phyloP scores from a whole-genome alignment of 2,888 invertebrate species.

The Eilema griseolum region DNA sequence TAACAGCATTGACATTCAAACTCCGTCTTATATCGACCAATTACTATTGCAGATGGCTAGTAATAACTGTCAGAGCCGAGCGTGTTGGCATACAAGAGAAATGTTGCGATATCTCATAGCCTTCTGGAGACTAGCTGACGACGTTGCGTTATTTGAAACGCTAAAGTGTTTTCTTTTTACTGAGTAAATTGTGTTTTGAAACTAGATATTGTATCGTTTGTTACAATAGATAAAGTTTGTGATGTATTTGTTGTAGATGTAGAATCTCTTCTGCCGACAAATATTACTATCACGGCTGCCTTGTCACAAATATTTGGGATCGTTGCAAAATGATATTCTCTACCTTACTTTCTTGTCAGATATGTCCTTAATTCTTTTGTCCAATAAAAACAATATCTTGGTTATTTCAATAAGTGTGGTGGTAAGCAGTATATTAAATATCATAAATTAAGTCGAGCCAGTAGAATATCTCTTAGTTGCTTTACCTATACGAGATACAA shows the following conservation, averaged over 20 bases:
- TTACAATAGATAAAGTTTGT: background rate
- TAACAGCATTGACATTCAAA: constrained; percentile 10
- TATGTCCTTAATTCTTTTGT: no score
- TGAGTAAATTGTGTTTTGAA: constrained; percentile 24
- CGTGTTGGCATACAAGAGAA: constrained; percentile 32
- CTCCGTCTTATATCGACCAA: constrained; percentile 27
- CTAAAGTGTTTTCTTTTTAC: constrained; percentile 24
- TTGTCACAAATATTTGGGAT: no score
- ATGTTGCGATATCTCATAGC: constrained; percentile 44
- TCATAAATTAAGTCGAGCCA: no score
- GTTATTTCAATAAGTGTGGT: no score
- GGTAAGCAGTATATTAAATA: no score
- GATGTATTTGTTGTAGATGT: background rate
- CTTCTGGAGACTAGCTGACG: constrained; percentile 23
- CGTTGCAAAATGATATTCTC: no score
- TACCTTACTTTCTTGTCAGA: no score
- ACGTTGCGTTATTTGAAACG: constrained; percentile 38
- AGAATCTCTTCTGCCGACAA: no score
- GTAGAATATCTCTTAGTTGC: no score
- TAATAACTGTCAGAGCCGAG: constrained; percentile 39
- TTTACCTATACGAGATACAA: no score
- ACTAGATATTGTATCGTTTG: background rate
- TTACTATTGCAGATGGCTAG: constrained; percentile 31
- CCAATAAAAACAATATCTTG: no score
- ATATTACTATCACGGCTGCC: no score